Base-by-base conservation (phyloP, 2,888 invertebrate genomes). In the Lagria hirta region DNA sequence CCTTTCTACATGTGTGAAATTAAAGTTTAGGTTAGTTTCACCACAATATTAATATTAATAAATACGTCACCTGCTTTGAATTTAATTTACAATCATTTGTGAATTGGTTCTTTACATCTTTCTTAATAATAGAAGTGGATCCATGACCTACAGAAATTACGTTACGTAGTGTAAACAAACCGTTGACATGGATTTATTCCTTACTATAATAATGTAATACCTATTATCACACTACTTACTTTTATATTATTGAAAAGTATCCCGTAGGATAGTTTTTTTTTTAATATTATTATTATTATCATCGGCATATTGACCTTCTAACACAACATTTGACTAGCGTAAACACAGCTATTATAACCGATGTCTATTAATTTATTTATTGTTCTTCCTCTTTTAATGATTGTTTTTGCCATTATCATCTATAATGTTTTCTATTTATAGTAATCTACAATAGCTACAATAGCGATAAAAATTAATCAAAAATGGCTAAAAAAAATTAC, bases 11-110 rank as follows among this genome's bases (percentile, higher is more conserved):
- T 54, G 54, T 55, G 55, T 55, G 56, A 53, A 54, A 48, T 51
- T 32, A n/a, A n/a, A n/a, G 53, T 57, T 49, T 55, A 55, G 57
- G 57, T 57, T 57, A 57, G 57, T 57, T 55, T 53, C 47, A 28
- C 40, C 37, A 18, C 34, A 40, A 43, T 51, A 43, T 43, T 43
- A 30, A 43, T 37, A 26, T 18, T 48, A n/a, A n/a, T n/a, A n/a
- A n/a, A n/a, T n/a, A n/a, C n/a, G 41, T 52, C 55, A 52, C 52
- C 55, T 57, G 53, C 52, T 53, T 32, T 24, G 14, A 12, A 24
- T 15, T 43, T 26, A 35, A 43, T 43, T 43, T 22, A 35, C 35
- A 24, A 11, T 29, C 17, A 16, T 23, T 30, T 28, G 43, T 29
- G 20, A 37, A 43, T 37, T 32, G 36, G 32, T 32, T 37, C 20